Evolutionary conservation across 2,113 vertebrate genomes (phyloP).

Genomic region (Lutjanus erythropterus): DNA sequence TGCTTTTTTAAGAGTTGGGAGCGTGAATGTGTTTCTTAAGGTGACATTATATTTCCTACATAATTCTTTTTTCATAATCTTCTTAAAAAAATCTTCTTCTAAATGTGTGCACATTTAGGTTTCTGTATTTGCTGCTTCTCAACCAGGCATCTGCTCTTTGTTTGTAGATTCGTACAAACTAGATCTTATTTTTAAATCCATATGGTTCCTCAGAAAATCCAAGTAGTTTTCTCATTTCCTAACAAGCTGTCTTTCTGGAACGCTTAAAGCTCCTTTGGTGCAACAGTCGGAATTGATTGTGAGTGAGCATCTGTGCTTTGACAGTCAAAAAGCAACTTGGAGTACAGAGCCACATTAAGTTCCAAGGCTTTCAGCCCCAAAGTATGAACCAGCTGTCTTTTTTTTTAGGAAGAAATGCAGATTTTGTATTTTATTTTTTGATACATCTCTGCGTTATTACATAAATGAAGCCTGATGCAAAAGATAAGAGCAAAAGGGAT

Average conservation of each 20-base stretch:
- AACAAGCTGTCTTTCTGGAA: conserved; percentile 34
- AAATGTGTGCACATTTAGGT: background rate
- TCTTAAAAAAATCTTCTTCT: background rate
- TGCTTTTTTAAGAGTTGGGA: too few species aligned
- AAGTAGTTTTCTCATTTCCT: conserved; percentile 20
- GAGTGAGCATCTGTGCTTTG: conserved; percentile 30
- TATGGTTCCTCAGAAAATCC: conserved; percentile 9
- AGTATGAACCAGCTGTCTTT: conserved; percentile 51
- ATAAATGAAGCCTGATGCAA: background rate
- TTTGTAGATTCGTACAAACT: background rate
- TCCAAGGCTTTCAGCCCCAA: conserved; percentile 24
- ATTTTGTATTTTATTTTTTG: background rate
- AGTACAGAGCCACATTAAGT: background rate
- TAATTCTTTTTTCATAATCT: background rate
- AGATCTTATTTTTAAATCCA: conserved; percentile 13
- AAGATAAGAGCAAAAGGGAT: background rate
- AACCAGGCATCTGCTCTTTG: background rate
- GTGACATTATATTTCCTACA: background rate
- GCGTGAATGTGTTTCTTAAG: too few species aligned
- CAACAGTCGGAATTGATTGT: conserved; percentile 15
- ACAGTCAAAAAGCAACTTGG: conserved; percentile 26
- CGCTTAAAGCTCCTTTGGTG: conserved; percentile 4
- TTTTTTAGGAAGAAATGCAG: conserved; percentile 13
- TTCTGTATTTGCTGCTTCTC: background rate
- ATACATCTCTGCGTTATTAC: background rate